phyloP scores from a whole-genome alignment of 2,113 vertebrate genomes.

The Lonchura striata region DNA sequence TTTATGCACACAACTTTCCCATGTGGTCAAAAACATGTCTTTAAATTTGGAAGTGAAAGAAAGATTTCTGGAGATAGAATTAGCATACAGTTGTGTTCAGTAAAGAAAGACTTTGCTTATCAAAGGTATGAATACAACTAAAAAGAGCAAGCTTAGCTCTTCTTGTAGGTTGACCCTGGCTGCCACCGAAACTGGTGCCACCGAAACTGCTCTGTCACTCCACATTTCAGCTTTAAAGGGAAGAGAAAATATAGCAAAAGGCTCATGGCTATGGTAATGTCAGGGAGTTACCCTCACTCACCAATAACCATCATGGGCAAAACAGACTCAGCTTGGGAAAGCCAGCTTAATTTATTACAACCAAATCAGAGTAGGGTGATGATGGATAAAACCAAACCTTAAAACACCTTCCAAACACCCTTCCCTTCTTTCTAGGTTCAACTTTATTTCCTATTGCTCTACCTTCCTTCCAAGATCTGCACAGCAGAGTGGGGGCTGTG shows the following conservation, averaged over 20 bases:
- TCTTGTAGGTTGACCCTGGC: not conserved
- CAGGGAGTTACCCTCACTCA: not conserved
- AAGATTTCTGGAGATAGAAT: not conserved
- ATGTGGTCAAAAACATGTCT: not conserved
- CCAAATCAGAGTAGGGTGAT: not conserved
- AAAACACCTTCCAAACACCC: not conserved
- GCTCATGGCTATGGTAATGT: accelerated
- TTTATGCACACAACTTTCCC: not conserved
- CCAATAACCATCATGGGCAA: not conserved
- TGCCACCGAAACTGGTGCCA: not conserved
- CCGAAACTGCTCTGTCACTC: not conserved
- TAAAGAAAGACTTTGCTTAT: not conserved
- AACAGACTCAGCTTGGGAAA: not conserved
- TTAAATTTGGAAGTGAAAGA: not conserved
- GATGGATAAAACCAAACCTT: not conserved
- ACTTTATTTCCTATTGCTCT: too few relatives aligned
- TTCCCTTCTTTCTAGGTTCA: not conserved
- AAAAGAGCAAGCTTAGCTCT: not conserved
- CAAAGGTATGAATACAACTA: not conserved
- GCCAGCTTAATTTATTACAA: not conserved
- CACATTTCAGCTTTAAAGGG: not conserved
- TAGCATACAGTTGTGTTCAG: not conserved
- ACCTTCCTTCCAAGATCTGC: too few relatives aligned
- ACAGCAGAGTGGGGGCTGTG: not conserved
- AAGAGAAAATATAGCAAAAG: not conserved